These are phyloP conservation scores for Eupithecia centaureata DNA, from an alignment of 2,888 invertebrate genomes.

Conservation along the genomic window DNA sequence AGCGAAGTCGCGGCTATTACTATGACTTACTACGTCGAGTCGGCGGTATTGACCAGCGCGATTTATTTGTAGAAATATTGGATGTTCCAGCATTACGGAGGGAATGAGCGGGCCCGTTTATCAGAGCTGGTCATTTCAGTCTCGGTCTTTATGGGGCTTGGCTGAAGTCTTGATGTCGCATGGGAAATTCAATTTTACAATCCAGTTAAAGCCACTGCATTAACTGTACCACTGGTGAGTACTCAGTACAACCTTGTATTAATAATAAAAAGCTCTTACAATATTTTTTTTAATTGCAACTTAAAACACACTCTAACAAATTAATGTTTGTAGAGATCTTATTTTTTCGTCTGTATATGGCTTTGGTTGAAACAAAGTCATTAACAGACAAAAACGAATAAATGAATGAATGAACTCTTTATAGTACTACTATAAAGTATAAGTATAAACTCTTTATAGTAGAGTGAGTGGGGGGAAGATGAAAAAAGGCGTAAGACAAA, in stretches of 20 bases:
- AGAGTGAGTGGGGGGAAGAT: too few relatives aligned
- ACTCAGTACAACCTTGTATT: neutral
- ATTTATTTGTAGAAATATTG: slow-evolving; percentile 40
- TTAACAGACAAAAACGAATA: too few relatives aligned
- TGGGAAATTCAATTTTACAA: neutral
- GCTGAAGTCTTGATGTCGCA: neutral
- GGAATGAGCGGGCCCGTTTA: slow-evolving; percentile 34
- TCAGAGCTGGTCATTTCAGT: slow-evolving; percentile 6
- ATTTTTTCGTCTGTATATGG: too few relatives aligned
- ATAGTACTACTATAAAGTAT: too few relatives aligned
- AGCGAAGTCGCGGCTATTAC: slow-evolving; percentile 55
- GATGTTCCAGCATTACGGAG: slow-evolving; percentile 10
- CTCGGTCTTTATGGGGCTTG: neutral
- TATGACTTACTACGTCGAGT: slow-evolving; percentile 59
- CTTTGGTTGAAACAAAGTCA: too few relatives aligned
- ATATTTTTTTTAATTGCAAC: too few relatives aligned
- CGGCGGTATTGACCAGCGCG: slow-evolving; percentile 49
- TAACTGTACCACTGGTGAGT: neutral
- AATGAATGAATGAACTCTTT: too few relatives aligned
- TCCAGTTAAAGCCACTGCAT: neutral
- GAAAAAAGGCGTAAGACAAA: too few relatives aligned
- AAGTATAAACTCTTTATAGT: too few relatives aligned
- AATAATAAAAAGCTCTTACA: too few relatives aligned
- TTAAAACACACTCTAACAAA: too few relatives aligned
- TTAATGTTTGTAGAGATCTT: too few relatives aligned